A percentile compares a stretch with the other conserved stretches of the same genome.
Conservation (phyloP, 2,888 invertebrate genomes). For the Drosophila algonquin region DNA sequence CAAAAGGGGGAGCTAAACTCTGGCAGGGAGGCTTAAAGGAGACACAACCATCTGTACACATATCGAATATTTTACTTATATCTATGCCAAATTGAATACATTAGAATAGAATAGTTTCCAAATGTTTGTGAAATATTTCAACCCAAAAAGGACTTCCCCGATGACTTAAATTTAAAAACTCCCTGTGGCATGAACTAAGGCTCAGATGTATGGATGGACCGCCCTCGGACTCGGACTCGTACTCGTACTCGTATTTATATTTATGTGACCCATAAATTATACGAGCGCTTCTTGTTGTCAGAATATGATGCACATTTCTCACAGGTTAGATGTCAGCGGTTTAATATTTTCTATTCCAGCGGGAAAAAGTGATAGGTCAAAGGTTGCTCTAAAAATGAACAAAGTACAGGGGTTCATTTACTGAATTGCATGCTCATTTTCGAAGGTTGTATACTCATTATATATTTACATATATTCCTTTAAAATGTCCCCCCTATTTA, state of each 20-base stretch:
- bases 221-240: neutral
- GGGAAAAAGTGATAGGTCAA: conserved; percentile 34
- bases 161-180: neutral
- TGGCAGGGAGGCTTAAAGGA: neutral
- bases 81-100: no score
- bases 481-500: neutral
- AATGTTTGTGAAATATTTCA: neutral
- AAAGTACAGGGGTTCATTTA: no score
- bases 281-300: conserved; percentile 59
- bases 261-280: conserved; percentile 71
- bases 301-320: conserved; percentile 55
- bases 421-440: conserved; percentile 1
- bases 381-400: conserved; percentile 9
- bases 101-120: neutral
- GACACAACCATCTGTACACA: neutral
- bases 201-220: neutral
- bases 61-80: no score
- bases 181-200: neutral
- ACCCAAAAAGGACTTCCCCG: neutral
- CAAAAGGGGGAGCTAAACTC: conserved; percentile 16
- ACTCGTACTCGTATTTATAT: conserved; percentile 35
- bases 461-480: no score
- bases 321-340: conserved; percentile 42
- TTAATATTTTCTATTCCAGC: conserved; percentile 39
- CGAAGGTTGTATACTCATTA: no score